A percentile compares a stretch with the other conserved stretches of the same genome.
These are phyloP conservation scores for Ectobius pallidus DNA, from an alignment of 2,888 invertebrate genomes.

Conservation along the genomic window DNA sequence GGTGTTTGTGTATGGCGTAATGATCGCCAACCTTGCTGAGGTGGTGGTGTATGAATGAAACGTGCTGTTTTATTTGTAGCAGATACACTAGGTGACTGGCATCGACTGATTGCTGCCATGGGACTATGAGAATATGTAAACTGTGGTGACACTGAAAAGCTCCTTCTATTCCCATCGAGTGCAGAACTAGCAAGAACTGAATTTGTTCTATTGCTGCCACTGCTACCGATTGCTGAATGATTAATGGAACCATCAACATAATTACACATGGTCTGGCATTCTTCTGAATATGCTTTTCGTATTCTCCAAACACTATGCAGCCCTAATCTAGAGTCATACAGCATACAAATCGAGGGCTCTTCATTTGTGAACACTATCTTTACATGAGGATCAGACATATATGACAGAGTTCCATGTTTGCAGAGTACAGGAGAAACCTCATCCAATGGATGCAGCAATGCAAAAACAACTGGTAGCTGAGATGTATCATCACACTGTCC, in stretches of 20 bases:
- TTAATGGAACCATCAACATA: background rate
- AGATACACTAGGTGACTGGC: constrained; percentile 57
- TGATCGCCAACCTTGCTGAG: constrained; percentile 19
- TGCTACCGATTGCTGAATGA: background rate
- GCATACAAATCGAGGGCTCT: constrained; percentile 79
- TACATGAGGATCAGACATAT: constrained; percentile 60
- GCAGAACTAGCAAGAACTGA: background rate
- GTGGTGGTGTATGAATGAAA: constrained; percentile 7
- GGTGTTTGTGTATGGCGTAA: background rate
- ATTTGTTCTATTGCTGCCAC: background rate
- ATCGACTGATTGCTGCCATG: constrained; percentile 49
- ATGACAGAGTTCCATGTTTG: constrained; percentile 61
- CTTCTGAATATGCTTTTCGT: constrained; percentile 72
- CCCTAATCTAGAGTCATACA: constrained; percentile 77
- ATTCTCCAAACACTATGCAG: constrained; percentile 84
- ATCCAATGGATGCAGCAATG: constrained; percentile 87
- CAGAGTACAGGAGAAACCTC: constrained; percentile 86
- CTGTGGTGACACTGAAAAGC: constrained; percentile 1
- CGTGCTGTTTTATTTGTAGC: background rate
- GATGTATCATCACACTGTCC: constrained; percentile 50
- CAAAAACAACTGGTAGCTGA: constrained; percentile 78
- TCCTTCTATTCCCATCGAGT: background rate
- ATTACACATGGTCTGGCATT: constrained; percentile 48
- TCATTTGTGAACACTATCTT: constrained; percentile 78
- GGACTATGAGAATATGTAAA: constrained; percentile 10